Evolutionary conservation across 2,113 vertebrate species (phyloP).

Genomic region (Pelvicachromis taeniatus): DNA sequence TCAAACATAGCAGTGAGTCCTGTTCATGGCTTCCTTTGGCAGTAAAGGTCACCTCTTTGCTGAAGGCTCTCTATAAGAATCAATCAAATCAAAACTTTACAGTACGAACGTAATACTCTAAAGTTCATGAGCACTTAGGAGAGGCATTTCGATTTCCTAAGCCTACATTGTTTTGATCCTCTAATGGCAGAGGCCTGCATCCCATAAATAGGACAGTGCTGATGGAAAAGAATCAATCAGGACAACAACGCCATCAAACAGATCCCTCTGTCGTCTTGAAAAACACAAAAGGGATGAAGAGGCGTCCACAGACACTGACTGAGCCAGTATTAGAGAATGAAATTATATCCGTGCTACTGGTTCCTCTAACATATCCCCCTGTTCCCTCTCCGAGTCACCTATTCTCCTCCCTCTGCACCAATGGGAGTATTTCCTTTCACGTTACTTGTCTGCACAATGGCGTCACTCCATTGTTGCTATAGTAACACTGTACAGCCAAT

Average conservation of each 20-base stretch:
- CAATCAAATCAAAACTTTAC: not conserved
- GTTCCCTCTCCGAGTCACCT: not conserved
- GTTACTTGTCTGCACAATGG: not conserved
- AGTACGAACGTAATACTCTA: not conserved
- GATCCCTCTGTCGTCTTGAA: conserved; percentile 25
- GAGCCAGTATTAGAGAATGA: not conserved
- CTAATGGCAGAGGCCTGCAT: not conserved
- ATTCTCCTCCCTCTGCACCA: not conserved
- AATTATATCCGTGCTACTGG: not conserved
- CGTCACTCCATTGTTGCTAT: conserved; percentile 54
- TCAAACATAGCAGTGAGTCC: not conserved
- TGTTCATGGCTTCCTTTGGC: not conserved
- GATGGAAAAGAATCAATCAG: conserved; percentile 19
- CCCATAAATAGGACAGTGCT: conserved; percentile 35
- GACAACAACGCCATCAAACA: not conserved
- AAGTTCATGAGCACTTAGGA: not conserved
- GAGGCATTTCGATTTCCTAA: not conserved
- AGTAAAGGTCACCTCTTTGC: not conserved
- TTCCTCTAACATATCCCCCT: not conserved
- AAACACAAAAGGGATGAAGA: not conserved
- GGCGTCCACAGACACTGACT: not conserved
- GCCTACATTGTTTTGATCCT: conserved; percentile 9
- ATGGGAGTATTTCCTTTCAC: conserved; percentile 17
- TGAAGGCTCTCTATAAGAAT: not conserved
- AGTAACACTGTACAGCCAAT: conserved; percentile 29